phyloP scores from a whole-genome alignment of 1,140 invertebrate genomes.

The Danaus melanippus region DNA sequence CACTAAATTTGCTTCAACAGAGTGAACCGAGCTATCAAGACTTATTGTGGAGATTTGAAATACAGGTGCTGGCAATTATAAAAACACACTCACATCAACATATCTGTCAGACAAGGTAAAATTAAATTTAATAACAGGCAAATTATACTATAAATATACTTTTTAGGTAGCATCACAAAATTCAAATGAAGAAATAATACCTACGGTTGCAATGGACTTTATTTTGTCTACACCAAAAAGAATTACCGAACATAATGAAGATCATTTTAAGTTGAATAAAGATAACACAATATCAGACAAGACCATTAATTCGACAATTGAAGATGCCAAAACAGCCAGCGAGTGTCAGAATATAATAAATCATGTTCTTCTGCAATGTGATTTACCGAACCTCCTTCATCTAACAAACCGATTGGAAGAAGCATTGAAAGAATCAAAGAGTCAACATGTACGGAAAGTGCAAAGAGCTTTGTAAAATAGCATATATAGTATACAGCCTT shows the following conservation, averaged over 20 bases:
- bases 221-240: slow-evolving; percentile 46
- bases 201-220: slow-evolving; percentile 54
- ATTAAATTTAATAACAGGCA: neutral
- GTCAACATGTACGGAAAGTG: slow-evolving; percentile 64
- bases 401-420: slow-evolving; percentile 59
- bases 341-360: slow-evolving; percentile 55
- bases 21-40: slow-evolving; percentile 53
- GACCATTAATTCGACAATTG: slow-evolving; percentile 36
- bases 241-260: slow-evolving; percentile 28
- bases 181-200: slow-evolving; percentile 42
- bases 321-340: slow-evolving; percentile 50
- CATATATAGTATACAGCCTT: too few relatives aligned
- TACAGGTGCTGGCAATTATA: slow-evolving; percentile 37
- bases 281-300: slow-evolving; percentile 21
- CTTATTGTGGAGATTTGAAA: slow-evolving; percentile 58
- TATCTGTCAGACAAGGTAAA: neutral
- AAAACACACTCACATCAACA: neutral
- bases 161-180: slow-evolving; percentile 48
- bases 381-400: slow-evolving; percentile 62
- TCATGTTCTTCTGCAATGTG: slow-evolving; percentile 56
- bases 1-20: slow-evolving; percentile 43
- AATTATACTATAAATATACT: slow-evolving; percentile 4
- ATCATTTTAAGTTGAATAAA: slow-evolving; percentile 19
- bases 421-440: slow-evolving; percentile 66
- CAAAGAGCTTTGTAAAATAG: slow-evolving; percentile 53